Base-by-base conservation (phyloP, 2,797 vertebrate species). In the Sebastes minor region DNA sequence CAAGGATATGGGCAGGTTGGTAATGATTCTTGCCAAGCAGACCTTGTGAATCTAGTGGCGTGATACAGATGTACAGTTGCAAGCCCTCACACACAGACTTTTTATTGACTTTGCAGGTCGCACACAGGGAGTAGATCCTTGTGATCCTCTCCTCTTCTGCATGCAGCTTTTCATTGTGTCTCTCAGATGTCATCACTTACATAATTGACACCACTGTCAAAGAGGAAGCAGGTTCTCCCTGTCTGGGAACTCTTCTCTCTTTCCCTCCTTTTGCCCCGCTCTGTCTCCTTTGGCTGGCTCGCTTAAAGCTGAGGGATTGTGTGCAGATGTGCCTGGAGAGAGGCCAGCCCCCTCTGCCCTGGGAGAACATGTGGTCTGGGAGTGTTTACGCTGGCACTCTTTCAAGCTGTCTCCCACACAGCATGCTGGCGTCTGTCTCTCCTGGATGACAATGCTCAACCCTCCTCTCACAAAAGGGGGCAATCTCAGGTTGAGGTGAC, bases 291-390 rank as follows among this genome's bases (percentile, higher is more conserved):
- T 85, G 82, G 77, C 89, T 89, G 86, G 86, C 88, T 89, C 46
- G 84, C 89, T 91, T 70, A 92, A 94, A 91, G 88, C 88, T 87
- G 75, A 81, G 84, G 93, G 93, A 95, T 95, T 95, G 93, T 95
- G 94, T 95, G 94, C 95, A 96, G 95, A 96, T 96, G 96, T 95
- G 94, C 93, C 94, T 96, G 95, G 95, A 96, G 90, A 91, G 83
- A 87, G 85, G 95, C 95, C 95, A 95, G 93, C 10, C 80, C 90
- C 83, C 88, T 94, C 92, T 95, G 93, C 95, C 95, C 93, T 94
- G 93, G 92, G 94, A 95, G 94, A 96, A 96, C 95, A 96, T 96
- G 95, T 96, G 95, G 95, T 95, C 94, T 89, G 94, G 92, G 94
- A 94, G 93, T 95, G 94, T 95, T 96, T 96, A 95, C 53, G 83